phyloP scores from a whole-genome alignment of 2,797 vertebrate species.

The Brachyalestes nurse region DNA sequence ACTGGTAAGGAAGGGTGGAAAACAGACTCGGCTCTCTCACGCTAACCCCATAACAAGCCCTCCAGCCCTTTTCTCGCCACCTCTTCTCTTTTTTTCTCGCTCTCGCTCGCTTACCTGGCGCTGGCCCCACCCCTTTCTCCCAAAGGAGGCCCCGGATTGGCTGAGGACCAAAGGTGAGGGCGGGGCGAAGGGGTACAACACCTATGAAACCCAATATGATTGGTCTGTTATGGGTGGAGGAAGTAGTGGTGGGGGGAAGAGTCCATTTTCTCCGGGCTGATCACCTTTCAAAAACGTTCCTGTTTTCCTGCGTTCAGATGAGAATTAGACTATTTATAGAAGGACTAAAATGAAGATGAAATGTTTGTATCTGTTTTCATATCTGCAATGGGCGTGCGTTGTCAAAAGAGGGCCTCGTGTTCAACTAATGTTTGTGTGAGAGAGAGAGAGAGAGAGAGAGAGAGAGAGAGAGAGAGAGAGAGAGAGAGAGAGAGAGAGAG shows the following conservation, averaged over 20 bases:
- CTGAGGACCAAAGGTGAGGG: constrained; percentile 86
- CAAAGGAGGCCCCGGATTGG: constrained; percentile 77
- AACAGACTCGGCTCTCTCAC: constrained; percentile 83
- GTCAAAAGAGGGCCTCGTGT: too few relatives aligned
- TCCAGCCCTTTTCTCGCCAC: constrained; percentile 58
- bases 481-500: too few relatives aligned
- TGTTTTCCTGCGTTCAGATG: too few relatives aligned
- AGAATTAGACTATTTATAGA: too few relatives aligned
- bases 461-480: too few relatives aligned
- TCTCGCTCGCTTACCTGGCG: constrained; percentile 85
- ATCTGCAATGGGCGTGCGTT: too few relatives aligned
- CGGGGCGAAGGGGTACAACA: constrained; percentile 69
- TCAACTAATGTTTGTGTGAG: too few relatives aligned
- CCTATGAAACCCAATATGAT: constrained; percentile 70
- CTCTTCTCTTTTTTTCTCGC: constrained; percentile 50
- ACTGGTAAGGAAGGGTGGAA: constrained; percentile 84
- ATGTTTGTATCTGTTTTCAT: too few relatives aligned
- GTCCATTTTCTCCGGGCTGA: constrained; percentile 40
- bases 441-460: too few relatives aligned
- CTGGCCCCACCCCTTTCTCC: constrained; percentile 77
- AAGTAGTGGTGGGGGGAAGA: constrained; percentile 65
- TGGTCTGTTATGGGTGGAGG: constrained; percentile 68
- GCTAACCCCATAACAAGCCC: constrained; percentile 88
- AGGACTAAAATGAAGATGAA: too few relatives aligned
- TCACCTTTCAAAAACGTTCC: constrained; percentile 41